Base-by-base conservation (phyloP, 1,140 invertebrate genomes). In the Latrodectus geometricus region DNA sequence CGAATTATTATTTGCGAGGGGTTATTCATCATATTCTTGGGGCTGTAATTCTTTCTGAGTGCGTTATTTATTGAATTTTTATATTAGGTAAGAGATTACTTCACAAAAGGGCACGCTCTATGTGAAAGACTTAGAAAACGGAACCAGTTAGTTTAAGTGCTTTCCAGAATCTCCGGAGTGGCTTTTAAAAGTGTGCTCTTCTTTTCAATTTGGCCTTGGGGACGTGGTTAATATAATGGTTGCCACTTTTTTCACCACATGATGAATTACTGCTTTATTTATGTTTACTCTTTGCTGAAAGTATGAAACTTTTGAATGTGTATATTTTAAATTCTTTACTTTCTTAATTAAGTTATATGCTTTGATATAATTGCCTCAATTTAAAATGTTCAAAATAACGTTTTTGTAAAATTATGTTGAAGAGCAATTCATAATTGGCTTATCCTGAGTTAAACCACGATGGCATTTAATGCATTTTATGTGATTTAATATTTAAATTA, bases 11-110 rank as follows among this genome's bases (percentile, higher is more conserved):
- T 82, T 82, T 70, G n/a, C 15, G 48, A 23, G 23, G 20, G 81
- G 81, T 75, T 65, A 83, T 83, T 83, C 73, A 83, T 83, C 81
- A 83, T 56, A 21, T 49, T 75, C 70, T 75, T 21, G 17, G n/a
- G 11, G 20, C 17, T 61, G 17, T 11, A 61, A 14, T 61, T 61
- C 54, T 83, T 83, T 75, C 66, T 52, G 23, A 72, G 72, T 14
- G 35, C 35, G 35, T 83, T 83, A 83, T 83, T 83, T 83, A 83
- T 83, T 75, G 72, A 75, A 83, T 75, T 82, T 72, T n/a, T n/a
- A 56, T 54, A 23, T 52, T 52, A 14, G 23, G 72, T 75, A 21
- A 75, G 66, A 83, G 61, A 52, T n/a, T 61, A 21, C 14, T 73
- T 82, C 54, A 73, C 49, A 82, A 83, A 73, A 61, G 54, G 23